phyloP scores from a whole-genome alignment of 2,113 vertebrate genomes.

The Seriola quinqueradiata region DNA sequence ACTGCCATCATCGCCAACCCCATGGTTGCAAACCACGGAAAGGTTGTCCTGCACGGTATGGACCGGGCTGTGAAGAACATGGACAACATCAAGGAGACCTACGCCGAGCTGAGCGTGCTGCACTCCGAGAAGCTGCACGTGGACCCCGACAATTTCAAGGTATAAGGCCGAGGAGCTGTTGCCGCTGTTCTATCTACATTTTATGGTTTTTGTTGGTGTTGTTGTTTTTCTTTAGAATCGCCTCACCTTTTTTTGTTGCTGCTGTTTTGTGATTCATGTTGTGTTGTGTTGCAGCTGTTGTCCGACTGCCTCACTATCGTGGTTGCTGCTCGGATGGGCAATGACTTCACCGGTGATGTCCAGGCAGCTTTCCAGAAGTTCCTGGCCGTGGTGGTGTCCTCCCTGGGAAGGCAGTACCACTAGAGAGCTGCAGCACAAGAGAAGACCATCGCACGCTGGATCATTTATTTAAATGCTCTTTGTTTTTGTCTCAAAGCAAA shows the following conservation, averaged over 20 bases:
- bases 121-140: constrained; percentile 89
- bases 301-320: constrained; percentile 85
- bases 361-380: constrained; percentile 89
- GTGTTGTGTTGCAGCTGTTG: constrained; percentile 84
- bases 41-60: constrained; percentile 79
- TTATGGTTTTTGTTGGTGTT: too few relatives aligned
- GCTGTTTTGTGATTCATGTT: background rate
- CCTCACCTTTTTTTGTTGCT: background rate
- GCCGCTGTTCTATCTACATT: too few relatives aligned
- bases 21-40: constrained; percentile 83
- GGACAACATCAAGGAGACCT: constrained; percentile 84
- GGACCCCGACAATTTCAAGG: constrained; percentile 84
- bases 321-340: constrained; percentile 73
- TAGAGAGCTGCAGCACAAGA: constrained; percentile 49
- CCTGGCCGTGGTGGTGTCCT: constrained; percentile 84
- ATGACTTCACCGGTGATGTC: constrained; percentile 69
- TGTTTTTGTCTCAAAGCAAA: constrained; percentile 11
- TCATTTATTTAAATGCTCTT: background rate
- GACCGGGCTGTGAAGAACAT: constrained; percentile 83
- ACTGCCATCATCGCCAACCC: constrained; percentile 80
- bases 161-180: too few relatives aligned
- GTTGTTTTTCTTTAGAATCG: background rate
- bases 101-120: constrained; percentile 81
- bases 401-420: constrained; percentile 87
- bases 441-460: background rate